Conservation (phyloP, 2,888 invertebrate species). For the Drosophila maculinotata region DNA sequence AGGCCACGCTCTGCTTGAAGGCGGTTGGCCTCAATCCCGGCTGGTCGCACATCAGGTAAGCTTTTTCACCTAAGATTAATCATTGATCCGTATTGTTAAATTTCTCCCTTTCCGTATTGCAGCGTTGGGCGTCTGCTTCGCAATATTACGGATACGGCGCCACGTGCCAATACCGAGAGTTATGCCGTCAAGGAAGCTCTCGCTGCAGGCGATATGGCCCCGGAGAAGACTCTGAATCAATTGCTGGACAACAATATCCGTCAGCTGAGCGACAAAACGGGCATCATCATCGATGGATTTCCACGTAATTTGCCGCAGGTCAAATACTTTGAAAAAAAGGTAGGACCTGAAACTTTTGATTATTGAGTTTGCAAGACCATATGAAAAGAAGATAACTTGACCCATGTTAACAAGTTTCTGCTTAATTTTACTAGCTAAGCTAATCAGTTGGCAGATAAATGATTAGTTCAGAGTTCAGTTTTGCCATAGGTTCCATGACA, state of each 20-base stretch:
- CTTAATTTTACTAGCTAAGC: too few species aligned
- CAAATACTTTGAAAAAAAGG: constrained; percentile 94
- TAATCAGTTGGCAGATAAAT: too few species aligned
- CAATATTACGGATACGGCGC: constrained; percentile 89
- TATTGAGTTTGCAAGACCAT: too few species aligned
- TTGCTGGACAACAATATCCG: constrained; percentile 90
- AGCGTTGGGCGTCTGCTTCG: constrained; percentile 93
- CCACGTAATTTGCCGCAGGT: constrained; percentile 96
- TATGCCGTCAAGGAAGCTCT: constrained; percentile 90
- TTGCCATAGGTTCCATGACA: too few species aligned
- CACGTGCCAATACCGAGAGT: constrained; percentile 87
- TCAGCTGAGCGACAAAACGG: constrained; percentile 88
- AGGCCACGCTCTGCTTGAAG: constrained; percentile 91
- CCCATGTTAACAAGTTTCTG: too few species aligned
- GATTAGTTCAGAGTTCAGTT: too few species aligned
- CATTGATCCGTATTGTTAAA: not conserved
- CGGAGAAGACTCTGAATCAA: constrained; percentile 91
- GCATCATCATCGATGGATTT: constrained; percentile 97
- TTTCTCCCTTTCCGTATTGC: not conserved
- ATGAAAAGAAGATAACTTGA: too few species aligned
- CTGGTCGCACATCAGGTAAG: constrained; percentile 90
- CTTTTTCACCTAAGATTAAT: too few species aligned
- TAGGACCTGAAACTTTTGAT: constrained; percentile 81
- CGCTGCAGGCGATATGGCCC: constrained; percentile 92
- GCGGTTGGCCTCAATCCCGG: constrained; percentile 89